These are phyloP conservation scores for Calameuta pallipes DNA, from an alignment of 2,888 invertebrate species.

Conservation along the genomic window DNA sequence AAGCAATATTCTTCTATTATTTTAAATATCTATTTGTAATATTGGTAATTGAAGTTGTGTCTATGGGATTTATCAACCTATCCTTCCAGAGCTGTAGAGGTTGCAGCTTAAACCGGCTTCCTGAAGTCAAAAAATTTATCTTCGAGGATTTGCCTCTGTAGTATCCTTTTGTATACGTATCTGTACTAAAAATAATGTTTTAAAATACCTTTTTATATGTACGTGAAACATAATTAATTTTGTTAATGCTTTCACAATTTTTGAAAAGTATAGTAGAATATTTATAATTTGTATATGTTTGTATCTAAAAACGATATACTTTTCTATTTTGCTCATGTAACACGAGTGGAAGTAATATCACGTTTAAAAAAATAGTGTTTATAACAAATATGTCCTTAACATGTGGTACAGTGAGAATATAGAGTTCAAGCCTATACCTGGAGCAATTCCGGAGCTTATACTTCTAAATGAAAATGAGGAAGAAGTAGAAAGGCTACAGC, in stretches of 20 bases:
- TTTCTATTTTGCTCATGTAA: neutral
- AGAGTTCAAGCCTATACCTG: slow-evolving; percentile 75
- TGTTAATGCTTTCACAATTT: neutral
- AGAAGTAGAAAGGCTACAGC: slow-evolving; percentile 74
- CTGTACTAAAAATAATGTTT: neutral
- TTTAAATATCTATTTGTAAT: neutral
- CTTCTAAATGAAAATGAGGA: slow-evolving; percentile 70
- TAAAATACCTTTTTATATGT: neutral
- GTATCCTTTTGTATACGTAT: slow-evolving; percentile 61
- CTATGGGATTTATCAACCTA: neutral
- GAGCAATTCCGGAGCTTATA: slow-evolving; percentile 75
- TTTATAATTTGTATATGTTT: neutral
- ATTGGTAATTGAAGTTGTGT: neutral
- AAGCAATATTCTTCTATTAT: slow-evolving; percentile 3
- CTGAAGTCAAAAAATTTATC: slow-evolving; percentile 76
- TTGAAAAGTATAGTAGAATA: neutral
- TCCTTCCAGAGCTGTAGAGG: slow-evolving; percentile 75
- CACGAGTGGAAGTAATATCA: neutral
- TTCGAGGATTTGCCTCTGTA: slow-evolving; percentile 77
- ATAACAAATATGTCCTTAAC: slow-evolving; percentile 15
- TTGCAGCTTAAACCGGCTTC: slow-evolving; percentile 75
- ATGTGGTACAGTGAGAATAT: slow-evolving; percentile 63
- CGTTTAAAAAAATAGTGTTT: neutral
- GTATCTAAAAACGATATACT: neutral
- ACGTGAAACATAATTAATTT: neutral